These are phyloP conservation scores for Ephialtes manifestator DNA, from an alignment of 2,888 invertebrate species.

Conservation along the genomic window DNA sequence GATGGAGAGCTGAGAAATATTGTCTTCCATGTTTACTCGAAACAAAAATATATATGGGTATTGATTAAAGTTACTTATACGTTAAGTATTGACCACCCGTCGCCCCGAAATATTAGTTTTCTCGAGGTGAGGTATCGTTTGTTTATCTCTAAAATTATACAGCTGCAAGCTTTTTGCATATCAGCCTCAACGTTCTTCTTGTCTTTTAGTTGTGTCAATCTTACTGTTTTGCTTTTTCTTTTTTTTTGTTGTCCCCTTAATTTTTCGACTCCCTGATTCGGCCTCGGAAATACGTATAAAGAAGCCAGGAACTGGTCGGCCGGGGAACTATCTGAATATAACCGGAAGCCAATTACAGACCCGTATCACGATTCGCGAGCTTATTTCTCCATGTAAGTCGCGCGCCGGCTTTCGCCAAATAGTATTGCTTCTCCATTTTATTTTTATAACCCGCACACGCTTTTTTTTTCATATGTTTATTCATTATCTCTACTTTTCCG, in stretches of 20 bases:
- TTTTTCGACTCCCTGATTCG: constrained; percentile 40
- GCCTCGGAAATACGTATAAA: constrained; percentile 27
- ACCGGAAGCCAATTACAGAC: constrained; percentile 33
- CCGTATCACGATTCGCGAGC: constrained; percentile 26
- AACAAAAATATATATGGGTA: constrained; percentile 78
- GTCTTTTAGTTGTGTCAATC: constrained; percentile 47
- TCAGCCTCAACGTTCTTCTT: constrained; percentile 23
- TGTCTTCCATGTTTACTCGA: constrained; percentile 83
- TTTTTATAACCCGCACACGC: constrained; percentile 1
- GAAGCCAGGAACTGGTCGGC: constrained; percentile 33
- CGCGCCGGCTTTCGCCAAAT: constrained; percentile 46
- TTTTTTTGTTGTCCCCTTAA: constrained; percentile 17
- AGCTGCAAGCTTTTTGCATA: constrained; percentile 46
- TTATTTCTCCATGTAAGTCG: background rate
- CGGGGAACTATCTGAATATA: constrained; percentile 30
- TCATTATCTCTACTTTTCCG: background rate
- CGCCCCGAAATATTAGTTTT: constrained; percentile 46
- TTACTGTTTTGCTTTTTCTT: background rate
- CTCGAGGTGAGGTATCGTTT: constrained; percentile 58
- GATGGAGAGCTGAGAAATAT: constrained; percentile 83
- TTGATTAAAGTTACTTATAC: constrained; percentile 63
- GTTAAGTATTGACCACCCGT: constrained; percentile 72
- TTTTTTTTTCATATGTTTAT: constrained; percentile 27
- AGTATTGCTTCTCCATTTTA: constrained; percentile 69
- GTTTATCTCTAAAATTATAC: constrained; percentile 56